A percentile compares a stretch with the other conserved stretches of the same genome.
These are phyloP conservation scores for Argya squamiceps DNA, from an alignment of 2,797 vertebrate genomes.

Conservation along the genomic window DNA sequence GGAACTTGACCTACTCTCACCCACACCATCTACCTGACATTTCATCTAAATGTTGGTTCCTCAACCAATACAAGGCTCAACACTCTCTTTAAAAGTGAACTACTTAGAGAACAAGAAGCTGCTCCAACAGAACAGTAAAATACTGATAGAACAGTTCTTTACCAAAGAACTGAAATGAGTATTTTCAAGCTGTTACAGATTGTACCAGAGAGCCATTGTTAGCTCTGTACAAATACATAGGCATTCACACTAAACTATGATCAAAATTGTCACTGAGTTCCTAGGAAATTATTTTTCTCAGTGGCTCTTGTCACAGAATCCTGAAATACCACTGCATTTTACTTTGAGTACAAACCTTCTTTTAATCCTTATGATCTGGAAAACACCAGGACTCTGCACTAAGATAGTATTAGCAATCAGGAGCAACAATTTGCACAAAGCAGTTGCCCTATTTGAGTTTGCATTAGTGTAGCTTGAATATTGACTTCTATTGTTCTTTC, in stretches of 20 bases:
- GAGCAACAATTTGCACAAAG: neutral
- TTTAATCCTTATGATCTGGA: slow-evolving; percentile 1
- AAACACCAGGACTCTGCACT: neutral
- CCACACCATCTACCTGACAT: neutral
- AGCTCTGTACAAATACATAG: neutral
- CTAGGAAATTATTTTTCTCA: neutral
- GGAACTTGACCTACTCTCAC: neutral
- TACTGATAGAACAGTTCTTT: neutral
- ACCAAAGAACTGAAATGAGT: neutral
- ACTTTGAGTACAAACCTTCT: neutral
- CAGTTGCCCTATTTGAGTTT: neutral
- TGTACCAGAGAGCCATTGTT: neutral
- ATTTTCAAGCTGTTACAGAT: neutral
- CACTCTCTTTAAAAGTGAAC: neutral
- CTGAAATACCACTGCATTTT: neutral
- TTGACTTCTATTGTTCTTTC: slow-evolving; percentile 43
- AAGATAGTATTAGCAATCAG: neutral
- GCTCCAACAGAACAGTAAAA: neutral
- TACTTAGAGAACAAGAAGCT: neutral
- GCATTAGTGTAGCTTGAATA: slow-evolving; percentile 17
- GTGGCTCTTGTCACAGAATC: neutral
- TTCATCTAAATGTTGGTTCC: neutral
- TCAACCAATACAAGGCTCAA: neutral
- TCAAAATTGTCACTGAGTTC: neutral
- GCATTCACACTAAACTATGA: neutral